Evolutionary conservation across 2,888 invertebrate genomes (phyloP), one percentile per base, ranked within the genome.

Genomic region (Cryptus armator): DNA sequence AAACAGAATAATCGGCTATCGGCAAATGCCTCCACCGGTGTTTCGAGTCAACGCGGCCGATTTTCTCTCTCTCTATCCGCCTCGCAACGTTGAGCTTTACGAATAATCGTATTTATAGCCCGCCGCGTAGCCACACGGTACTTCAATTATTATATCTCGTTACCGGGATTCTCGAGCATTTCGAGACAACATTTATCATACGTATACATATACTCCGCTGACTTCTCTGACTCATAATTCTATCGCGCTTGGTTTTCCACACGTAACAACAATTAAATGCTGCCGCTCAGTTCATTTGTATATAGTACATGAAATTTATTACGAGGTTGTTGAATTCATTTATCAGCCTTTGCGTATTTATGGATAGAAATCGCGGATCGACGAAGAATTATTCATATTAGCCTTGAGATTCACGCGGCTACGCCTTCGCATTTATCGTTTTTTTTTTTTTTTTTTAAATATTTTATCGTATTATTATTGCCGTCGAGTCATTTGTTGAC

Each of bases 1-100:
- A 83, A 83, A 78, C 82, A 78, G 56, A 67, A 83, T 83, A 83
- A 83, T 83, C 82, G 77, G 37, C 32, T 10, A 75, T 76, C 51
- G 37, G n/a, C 78, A 67, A 83, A 72, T 72, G 76, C 16, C 12
- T 24, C 62, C 64, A 19, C 66, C 16, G n/a, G 32, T 10, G 56
- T 24, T 71, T 53, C 37, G 37, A 53, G 16, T 53, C 24, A 32
- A 32, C 48, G 51, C 64, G 44, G 44, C 75, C 32, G 14, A 32
- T 14, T 62, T 37, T 16, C n/a, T 6, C 10, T 12, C 10, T 12
- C n/a, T 37, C 16, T 7, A 19, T 12, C 44, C 16, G 29, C 62
- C 32, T 10, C 62, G 14, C n/a, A n/a, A 29, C 32, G 70, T 70
- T 48, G 71, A 62, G 75, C 16, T 12, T 16, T 24, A 19, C 32